These are phyloP conservation scores for Limanda limanda DNA, from an alignment of 2,113 vertebrate genomes.

Conservation along the genomic window DNA sequence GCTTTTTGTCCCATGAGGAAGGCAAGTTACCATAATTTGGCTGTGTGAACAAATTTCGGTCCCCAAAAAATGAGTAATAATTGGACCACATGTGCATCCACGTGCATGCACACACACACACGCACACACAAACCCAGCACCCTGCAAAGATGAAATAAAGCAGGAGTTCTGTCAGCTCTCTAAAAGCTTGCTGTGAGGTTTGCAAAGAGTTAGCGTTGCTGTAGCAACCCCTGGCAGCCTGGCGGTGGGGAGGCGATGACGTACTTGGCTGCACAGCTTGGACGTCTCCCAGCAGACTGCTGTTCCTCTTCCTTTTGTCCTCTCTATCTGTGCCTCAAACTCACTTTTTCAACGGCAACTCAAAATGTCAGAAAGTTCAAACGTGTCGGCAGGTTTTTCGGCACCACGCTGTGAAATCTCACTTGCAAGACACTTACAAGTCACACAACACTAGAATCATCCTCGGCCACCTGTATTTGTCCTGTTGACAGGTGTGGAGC, in stretches of 20 bases:
- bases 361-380: constrained; percentile 20
- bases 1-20: too few relatives aligned
- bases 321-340: not conserved
- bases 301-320: constrained; percentile 41
- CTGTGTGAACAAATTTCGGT: too few relatives aligned
- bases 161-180: constrained; percentile 29
- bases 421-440: constrained; percentile 1
- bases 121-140: too few relatives aligned
- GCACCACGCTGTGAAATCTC: not conserved
- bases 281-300: constrained; percentile 58
- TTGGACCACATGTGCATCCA: not conserved
- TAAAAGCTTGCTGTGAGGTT: constrained; percentile 54
- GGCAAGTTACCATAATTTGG: too few relatives aligned
- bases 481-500: not conserved
- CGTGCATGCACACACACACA: not conserved
- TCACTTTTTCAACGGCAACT: constrained; percentile 1
- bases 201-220: constrained; percentile 66
- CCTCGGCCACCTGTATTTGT: not conserved
- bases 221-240: constrained; percentile 63
- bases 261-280: constrained; percentile 54
- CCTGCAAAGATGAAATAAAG: constrained; percentile 47
- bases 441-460: not conserved
- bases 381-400: not conserved
- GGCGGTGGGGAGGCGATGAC: constrained; percentile 47
- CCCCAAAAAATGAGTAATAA: too few relatives aligned